Evolutionary conservation across 2,113 vertebrate species (phyloP).

Genomic region (Pyrgilauda ruficollis): DNA sequence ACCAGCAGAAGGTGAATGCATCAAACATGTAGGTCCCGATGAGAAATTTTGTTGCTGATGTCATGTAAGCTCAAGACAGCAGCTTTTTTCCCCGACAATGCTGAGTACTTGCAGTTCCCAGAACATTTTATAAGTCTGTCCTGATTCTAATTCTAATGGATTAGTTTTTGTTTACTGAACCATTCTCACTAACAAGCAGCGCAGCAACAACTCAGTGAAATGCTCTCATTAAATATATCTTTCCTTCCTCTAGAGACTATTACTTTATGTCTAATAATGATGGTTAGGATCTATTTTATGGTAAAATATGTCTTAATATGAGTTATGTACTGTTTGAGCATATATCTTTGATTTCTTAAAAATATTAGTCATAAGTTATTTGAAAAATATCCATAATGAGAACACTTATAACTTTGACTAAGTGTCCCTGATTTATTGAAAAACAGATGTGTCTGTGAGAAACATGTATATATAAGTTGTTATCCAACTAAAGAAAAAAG

Average conservation of each 20-base stretch:
- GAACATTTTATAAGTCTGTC: not conserved
- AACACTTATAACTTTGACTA: not conserved
- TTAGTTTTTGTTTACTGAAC: not conserved
- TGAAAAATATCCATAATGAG: not conserved
- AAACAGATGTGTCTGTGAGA: not conserved
- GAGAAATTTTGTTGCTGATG: not conserved
- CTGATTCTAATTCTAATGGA: not conserved
- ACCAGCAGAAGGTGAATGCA: not conserved
- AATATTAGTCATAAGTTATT: not conserved
- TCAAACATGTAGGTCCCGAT: not conserved
- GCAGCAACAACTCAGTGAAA: not conserved
- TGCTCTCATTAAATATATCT: not conserved
- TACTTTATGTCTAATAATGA: not conserved
- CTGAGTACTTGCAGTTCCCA: not conserved
- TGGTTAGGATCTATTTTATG: not conserved
- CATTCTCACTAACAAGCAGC: not conserved
- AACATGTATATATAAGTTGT: not conserved
- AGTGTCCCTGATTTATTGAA: not conserved
- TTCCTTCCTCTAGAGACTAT: not conserved
- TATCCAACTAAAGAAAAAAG: not conserved
- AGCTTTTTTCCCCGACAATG: not conserved
- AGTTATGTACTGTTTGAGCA: not conserved
- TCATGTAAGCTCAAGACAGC: not conserved
- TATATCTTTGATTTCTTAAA: not conserved
- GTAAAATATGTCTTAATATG: not conserved